These are phyloP conservation scores for Lithobates sylvaticus DNA, from an alignment of 2,797 vertebrate genomes.

Conservation along the genomic window DNA sequence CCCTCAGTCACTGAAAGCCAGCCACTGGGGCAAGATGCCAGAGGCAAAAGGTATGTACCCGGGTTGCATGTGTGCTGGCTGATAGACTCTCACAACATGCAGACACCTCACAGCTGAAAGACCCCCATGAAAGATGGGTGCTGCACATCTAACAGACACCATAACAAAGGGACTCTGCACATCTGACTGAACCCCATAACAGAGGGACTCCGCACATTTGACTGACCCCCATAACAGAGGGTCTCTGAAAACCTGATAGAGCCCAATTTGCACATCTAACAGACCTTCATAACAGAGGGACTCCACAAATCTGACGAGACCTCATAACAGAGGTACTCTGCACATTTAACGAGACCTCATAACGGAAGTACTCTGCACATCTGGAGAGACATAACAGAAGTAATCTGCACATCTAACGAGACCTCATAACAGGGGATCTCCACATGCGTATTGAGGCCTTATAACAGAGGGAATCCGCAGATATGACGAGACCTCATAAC, in stretches of 20 bases:
- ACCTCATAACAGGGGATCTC: not conserved
- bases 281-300: too few relatives aligned
- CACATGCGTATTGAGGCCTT: not conserved
- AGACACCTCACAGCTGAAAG: too few relatives aligned
- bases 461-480: not conserved
- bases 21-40: constrained; percentile 47
- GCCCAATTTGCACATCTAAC: too few relatives aligned
- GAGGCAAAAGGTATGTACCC: constrained; percentile 37
- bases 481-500: not conserved
- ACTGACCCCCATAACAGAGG: too few relatives aligned
- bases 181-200: too few relatives aligned
- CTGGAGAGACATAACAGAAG: not conserved
- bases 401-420: not conserved
- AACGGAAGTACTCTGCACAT: not conserved
- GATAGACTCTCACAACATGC: too few relatives aligned
- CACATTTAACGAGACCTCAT: not conserved
- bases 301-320: not conserved
- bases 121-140: not conserved
- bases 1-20: constrained; percentile 8
- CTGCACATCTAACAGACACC: not conserved
- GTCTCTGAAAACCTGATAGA: too few relatives aligned
- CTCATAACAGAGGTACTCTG: not conserved
- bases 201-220: too few relatives aligned
- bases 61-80: not conserved
- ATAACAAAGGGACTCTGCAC: not conserved